Base-by-base conservation (phyloP, 2,113 vertebrate species). In the Megaceryle maxima region DNA sequence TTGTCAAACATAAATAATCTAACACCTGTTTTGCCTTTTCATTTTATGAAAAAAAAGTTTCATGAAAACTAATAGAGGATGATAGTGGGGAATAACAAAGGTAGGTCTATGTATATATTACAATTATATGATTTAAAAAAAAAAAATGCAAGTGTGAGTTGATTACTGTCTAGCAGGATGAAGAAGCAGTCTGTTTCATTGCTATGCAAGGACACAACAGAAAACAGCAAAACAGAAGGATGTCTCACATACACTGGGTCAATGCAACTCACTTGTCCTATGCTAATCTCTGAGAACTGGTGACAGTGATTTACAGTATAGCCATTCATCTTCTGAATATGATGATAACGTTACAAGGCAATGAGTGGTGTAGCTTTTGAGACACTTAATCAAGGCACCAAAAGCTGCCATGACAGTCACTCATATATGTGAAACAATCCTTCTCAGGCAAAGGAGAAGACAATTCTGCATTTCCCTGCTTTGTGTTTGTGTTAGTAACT, bases 11-110 rank as follows among this genome's bases (percentile, higher is more conserved):
- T 95, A 95, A 98, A 94, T 97, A 98, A 97, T 95, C 96, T 97
- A 98, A 98, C 93, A 97, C 97, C 96, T 98, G 96, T 95, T 98
- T 98, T 98, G 96, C 96, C 93, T 98, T 96, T 98, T 97, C 69
- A 80, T 98, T 97, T 97, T 98, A 93, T 98, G 96, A 94, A 94
- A 92, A 88, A 78, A 69, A 69, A 94, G 89, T 98, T 97, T 97
- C 84, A 29, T 97, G 96, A 96, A 97, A 97, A 94, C 97, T 97
- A 97, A 92, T 96, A 98, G 91, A 97, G 92, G 83, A 92, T 96
- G 96, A 89, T 96, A 98, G 95, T 98, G 96, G 81, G 97, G 92
- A 96, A 77, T 94, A 94, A 97, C 76, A 95, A 97, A 97, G 97
- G 97, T 98, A 98, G 97, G 97, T 97, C 79, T 97, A 21, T 87